Evolutionary conservation across 35 echinoderm and acorn worm genomes (phyloP).

Genomic region (Anneissia japonica): DNA sequence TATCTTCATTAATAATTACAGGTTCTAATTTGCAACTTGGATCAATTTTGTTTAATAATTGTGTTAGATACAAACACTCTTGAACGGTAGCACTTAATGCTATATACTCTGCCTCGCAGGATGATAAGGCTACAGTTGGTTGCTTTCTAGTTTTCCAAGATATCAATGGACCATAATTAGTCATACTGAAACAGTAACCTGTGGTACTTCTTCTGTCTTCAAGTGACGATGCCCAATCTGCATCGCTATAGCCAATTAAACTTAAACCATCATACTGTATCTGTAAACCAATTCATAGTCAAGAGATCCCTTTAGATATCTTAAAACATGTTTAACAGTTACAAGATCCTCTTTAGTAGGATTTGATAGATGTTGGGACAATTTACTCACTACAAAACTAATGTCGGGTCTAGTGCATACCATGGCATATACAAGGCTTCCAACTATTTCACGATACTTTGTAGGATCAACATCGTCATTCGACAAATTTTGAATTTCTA

Average conservation of each 20-base stretch:
- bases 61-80: background rate
- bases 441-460: conserved; percentile 41
- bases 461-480: background rate
- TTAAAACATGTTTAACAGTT: conserved; percentile 39
- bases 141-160: conserved; percentile 46
- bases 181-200: conserved; percentile 39
- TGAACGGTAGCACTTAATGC: conserved; percentile 5
- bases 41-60: conserved; percentile 3
- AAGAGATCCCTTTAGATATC: conserved; percentile 28
- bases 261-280: conserved; percentile 8
- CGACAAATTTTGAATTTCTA: conserved; percentile 18
- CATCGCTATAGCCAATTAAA: conserved; percentile 21
- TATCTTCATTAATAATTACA: background rate
- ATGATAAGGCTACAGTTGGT: conserved; percentile 28
- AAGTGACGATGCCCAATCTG: conserved; percentile 17
- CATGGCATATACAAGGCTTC: conserved; percentile 42
- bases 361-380: conserved; percentile 41
- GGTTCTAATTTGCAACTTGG: background rate
- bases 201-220: conserved; percentile 41
- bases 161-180: conserved; percentile 17
- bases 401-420: conserved; percentile 44
- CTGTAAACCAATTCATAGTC: conserved; percentile 21
- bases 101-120: conserved; percentile 38
- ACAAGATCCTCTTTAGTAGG: conserved; percentile 21
- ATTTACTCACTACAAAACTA: conserved; percentile 39